Percentiles rank a stretch among this genome's conserved stretches.
Conservation (phyloP, 2,888 invertebrate species). For the Thymelicus sylvestris region DNA sequence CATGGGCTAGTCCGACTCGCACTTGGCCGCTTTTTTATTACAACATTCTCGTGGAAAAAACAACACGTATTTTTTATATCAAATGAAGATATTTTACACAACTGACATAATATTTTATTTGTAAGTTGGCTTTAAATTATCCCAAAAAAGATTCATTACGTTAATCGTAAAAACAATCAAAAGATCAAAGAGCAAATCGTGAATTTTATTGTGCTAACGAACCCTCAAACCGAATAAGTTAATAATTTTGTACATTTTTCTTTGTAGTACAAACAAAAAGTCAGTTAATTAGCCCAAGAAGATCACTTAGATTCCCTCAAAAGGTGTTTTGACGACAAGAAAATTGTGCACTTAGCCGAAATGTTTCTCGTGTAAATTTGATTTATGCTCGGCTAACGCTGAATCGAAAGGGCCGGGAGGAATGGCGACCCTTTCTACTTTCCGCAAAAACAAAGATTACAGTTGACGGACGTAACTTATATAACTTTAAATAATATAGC, state of each 20-base stretch:
- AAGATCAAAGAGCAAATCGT: neutral
- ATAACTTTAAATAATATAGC: too few relatives aligned
- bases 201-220: neutral
- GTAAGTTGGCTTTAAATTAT: neutral
- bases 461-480: conserved; percentile 45
- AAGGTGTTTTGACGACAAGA: conserved; percentile 46
- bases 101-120: too few relatives aligned
- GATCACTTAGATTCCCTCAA: conserved; percentile 4
- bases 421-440: conserved; percentile 61
- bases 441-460: conserved; percentile 56
- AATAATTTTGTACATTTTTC: neutral
- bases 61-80: too few relatives aligned
- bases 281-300: neutral
- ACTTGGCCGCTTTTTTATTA: too few relatives aligned
- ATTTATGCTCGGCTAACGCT: conserved; percentile 64
- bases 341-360: conserved; percentile 45
- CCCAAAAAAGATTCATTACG: neutral
- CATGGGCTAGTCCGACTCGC: too few relatives aligned
- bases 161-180: conserved; percentile 2
- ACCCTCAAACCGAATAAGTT: neutral
- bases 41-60: too few relatives aligned
- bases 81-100: too few relatives aligned
- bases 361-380: conserved; percentile 73
- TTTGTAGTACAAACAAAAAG: neutral
- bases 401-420: conserved; percentile 56